These are phyloP conservation scores for Caradrina kadenii DNA, from an alignment of 2,888 invertebrate genomes.

Conservation along the genomic window DNA sequence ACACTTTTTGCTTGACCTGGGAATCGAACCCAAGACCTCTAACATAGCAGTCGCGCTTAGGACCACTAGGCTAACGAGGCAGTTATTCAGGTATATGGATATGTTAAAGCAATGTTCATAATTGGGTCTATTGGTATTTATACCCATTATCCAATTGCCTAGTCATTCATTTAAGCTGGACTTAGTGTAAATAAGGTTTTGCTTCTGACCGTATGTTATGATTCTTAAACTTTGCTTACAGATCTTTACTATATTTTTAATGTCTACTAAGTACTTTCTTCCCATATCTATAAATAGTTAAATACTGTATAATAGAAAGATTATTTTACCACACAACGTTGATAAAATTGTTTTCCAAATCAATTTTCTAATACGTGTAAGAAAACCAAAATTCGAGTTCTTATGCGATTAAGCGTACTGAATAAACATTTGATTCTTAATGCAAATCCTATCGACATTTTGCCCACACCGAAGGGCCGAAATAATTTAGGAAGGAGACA, in stretches of 20 bases:
- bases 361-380: background rate
- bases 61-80: too few species aligned
- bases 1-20: too few species aligned
- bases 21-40: too few species aligned
- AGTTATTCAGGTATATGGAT: background rate
- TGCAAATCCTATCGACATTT: constrained; percentile 48
- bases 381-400: background rate
- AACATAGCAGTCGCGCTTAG: too few species aligned
- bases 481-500: constrained; percentile 63
- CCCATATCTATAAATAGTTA: too few species aligned
- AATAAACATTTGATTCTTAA: constrained; percentile 40
- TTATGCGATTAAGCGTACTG: constrained; percentile 11
- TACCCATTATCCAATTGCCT: background rate
- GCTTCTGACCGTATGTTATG: background rate
- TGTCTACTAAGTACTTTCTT: too few species aligned
- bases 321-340: background rate
- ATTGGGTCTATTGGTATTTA: too few species aligned
- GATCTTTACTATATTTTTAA: too few species aligned
- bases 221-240: background rate
- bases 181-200: background rate
- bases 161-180: too few species aligned
- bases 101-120: background rate
- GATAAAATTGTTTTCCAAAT: background rate
- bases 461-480: constrained; percentile 42
- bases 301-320: too few species aligned